Percentiles rank a stretch among this genome's conserved stretches.
Evolutionary conservation across 2,113 vertebrate species (phyloP).

Genomic region (Cebus imitator): DNA sequence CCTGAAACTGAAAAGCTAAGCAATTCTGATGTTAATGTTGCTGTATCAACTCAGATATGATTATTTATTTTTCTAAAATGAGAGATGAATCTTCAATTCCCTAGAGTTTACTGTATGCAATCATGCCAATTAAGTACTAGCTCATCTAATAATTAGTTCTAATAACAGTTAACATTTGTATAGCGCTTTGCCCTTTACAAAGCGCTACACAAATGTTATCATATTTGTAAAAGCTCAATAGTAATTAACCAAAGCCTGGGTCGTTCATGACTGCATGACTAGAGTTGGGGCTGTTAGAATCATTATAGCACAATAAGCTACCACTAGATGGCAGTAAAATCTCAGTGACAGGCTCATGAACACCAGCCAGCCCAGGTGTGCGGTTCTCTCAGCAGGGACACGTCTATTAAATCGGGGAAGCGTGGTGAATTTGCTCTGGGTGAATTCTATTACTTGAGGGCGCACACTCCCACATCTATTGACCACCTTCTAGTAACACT

Average conservation of each 20-base stretch:
- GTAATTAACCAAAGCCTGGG: constrained; percentile 57
- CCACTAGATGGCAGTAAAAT: constrained; percentile 75
- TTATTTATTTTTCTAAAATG: constrained; percentile 45
- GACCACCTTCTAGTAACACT: not conserved
- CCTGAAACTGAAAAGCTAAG: not conserved
- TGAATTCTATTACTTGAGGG: constrained; percentile 57
- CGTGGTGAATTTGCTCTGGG: constrained; percentile 10
- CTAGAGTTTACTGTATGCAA: constrained; percentile 13
- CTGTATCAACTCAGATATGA: constrained; percentile 46
- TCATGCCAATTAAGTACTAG: constrained; percentile 49
- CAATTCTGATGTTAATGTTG: not conserved
- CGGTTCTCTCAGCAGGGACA: not conserved
- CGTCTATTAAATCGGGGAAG: not conserved
- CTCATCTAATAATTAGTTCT: constrained; percentile 60
- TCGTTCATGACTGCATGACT: not conserved
- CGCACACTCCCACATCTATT: constrained; percentile 6
- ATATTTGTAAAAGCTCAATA: constrained; percentile 66
- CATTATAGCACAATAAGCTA: accelerated
- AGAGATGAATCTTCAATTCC: constrained; percentile 54
- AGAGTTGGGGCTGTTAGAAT: not conserved
- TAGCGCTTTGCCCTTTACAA: constrained; percentile 62
- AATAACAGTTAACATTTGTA: constrained; percentile 66
- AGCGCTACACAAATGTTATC: constrained; percentile 52
- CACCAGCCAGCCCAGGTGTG: not conserved
- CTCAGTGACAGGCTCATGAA: not conserved